These are phyloP conservation scores for Chinchilla lanigera DNA, from an alignment of 2,113 vertebrate species.

Conservation along the genomic window DNA sequence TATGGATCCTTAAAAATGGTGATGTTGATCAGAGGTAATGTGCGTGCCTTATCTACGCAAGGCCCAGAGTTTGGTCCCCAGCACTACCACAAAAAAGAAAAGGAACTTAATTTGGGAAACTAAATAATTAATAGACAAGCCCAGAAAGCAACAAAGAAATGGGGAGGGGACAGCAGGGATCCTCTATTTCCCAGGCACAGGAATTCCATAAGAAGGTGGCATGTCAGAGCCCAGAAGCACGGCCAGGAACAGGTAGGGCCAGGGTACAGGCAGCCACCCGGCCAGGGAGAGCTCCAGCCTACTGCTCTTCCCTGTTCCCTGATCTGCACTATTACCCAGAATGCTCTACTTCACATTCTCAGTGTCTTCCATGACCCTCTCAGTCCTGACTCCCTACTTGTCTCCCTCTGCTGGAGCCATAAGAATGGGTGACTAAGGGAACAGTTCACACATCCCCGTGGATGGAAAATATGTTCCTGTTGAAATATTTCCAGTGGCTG, in stretches of 20 bases:
- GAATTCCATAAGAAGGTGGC: not conserved
- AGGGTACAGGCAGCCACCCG: accelerated
- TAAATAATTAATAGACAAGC: not conserved
- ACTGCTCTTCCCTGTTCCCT: not conserved
- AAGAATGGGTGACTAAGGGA: not conserved
- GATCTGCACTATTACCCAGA: not conserved
- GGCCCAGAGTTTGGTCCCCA: not conserved
- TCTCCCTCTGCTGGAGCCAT: not conserved
- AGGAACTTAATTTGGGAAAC: not conserved
- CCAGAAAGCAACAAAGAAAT: constrained; percentile 7
- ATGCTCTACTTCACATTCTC: not conserved
- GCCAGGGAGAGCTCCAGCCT: not conserved
- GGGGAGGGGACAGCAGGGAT: not conserved
- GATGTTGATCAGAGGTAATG: not conserved
- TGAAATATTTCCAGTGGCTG: not conserved
- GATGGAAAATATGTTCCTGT: not conserved
- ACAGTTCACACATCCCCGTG: not conserved
- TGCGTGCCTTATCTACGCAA: not conserved
- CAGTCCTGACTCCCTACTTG: not conserved
- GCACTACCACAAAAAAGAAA: not conserved
- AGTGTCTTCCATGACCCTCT: not conserved
- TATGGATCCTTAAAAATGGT: not conserved
- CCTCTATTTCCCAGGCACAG: not conserved
- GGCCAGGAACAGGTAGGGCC: not conserved
- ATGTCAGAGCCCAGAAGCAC: not conserved